Evolutionary conservation across 2,888 invertebrate genomes (phyloP).

Genomic region (Metacarcinus magister): DNA sequence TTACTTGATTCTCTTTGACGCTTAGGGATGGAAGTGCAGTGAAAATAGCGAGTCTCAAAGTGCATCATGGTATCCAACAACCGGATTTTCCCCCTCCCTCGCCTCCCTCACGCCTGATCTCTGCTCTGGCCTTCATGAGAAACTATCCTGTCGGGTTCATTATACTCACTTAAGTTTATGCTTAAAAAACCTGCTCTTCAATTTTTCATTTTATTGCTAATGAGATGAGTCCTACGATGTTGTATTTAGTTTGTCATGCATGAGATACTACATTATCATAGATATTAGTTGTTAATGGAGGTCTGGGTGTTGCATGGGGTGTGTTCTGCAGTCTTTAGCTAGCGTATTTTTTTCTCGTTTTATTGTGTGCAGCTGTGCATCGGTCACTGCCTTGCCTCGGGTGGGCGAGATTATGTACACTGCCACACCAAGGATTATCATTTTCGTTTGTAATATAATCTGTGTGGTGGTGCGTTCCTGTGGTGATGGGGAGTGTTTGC

Average conservation of each 20-base stretch:
- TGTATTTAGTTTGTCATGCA: not conserved
- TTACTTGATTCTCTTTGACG: not conserved
- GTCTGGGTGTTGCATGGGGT: not conserved
- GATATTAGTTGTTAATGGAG: not conserved
- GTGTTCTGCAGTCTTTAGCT: not conserved
- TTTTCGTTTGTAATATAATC: not conserved
- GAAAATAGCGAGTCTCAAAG: not conserved
- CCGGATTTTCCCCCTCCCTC: not conserved
- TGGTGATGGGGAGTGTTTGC: slow-evolving; percentile 20
- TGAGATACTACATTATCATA: not conserved
- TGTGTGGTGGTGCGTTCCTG: not conserved
- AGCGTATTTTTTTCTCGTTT: not conserved
- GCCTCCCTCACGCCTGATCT: not conserved
- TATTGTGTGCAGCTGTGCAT: not conserved
- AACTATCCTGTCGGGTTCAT: slow-evolving; percentile 5
- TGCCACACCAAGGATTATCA: not conserved
- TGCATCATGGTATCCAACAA: slow-evolving; percentile 7
- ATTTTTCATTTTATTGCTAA: not conserved
- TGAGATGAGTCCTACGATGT: not conserved
- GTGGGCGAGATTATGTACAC: not conserved
- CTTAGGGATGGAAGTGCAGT: not conserved
- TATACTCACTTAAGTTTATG: not conserved
- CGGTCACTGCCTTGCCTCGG: not conserved
- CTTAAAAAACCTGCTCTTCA: not conserved
- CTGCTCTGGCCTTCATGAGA: not conserved